These are phyloP conservation scores for Apteryx owenii DNA, from an alignment of 2,113 vertebrate species.

Conservation along the genomic window DNA sequence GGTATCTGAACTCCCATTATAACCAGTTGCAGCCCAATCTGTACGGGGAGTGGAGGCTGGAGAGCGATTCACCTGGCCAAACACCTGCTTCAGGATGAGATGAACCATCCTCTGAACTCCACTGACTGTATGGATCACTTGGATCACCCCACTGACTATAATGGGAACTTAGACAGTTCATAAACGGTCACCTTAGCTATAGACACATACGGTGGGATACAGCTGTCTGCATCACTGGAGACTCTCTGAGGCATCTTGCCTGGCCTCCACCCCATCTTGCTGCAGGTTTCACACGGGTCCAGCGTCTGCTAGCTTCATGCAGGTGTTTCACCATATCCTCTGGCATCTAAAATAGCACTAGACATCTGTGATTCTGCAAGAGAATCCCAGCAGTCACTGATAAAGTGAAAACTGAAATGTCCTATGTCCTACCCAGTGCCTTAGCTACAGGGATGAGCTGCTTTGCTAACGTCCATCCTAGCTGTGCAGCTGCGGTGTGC, in stretches of 20 bases:
- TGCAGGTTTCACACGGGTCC: not conserved
- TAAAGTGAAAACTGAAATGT: not conserved
- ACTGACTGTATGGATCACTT: not conserved
- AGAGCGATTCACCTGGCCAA: not conserved
- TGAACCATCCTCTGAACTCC: not conserved
- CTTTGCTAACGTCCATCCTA: not conserved
- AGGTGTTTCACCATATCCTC: not conserved
- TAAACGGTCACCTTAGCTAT: rapidly evolving
- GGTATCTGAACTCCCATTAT: not conserved
- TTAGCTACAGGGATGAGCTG: not conserved
- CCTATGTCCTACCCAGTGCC: rapidly evolving
- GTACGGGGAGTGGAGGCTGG: not conserved
- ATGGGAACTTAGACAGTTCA: not conserved
- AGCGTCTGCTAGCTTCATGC: not conserved
- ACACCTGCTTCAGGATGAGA: not conserved
- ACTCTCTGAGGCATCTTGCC: not conserved
- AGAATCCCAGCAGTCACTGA: not conserved
- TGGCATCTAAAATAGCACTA: not conserved
- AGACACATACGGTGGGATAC: not conserved
- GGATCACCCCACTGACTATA: not conserved
- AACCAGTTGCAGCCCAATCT: not conserved
- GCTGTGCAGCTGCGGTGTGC: rapidly evolving
- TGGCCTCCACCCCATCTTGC: not conserved
- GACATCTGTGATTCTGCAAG: not conserved
- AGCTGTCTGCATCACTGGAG: not conserved